phyloP scores from a whole-genome alignment of 2,113 vertebrate species.

The Corythornis cristatus region DNA sequence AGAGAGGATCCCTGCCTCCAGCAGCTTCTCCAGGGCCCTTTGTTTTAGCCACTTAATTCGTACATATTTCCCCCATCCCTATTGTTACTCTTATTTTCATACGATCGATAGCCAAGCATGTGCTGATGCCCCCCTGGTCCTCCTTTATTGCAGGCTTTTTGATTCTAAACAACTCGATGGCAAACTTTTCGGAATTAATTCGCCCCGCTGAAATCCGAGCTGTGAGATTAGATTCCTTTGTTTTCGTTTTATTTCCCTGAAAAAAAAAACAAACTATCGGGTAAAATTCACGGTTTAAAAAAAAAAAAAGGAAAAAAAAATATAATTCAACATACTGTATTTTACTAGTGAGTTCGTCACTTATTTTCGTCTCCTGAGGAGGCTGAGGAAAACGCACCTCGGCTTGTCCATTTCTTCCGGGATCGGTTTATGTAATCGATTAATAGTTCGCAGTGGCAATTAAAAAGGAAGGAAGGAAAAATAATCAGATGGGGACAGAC shows the following conservation, averaged over 20 bases:
- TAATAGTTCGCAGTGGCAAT: conserved; percentile 23
- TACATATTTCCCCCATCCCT: neutral
- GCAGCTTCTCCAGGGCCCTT: neutral
- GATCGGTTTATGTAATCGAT: neutral
- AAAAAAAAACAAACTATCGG: neutral
- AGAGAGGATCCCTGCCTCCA: neutral
- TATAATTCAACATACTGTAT: neutral
- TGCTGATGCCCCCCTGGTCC: neutral
- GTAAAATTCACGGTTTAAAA: neutral
- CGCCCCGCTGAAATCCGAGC: neutral
- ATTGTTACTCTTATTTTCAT: neutral
- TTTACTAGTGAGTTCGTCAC: neutral
- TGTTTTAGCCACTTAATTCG: neutral
- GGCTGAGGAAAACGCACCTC: neutral
- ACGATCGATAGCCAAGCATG: neutral
- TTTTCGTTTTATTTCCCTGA: conserved; percentile 1
- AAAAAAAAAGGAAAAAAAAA: neutral
- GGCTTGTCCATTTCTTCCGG: neutral
- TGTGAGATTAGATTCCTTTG: conserved; percentile 9
- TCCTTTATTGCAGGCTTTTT: neutral
- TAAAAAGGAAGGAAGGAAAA: conserved; percentile 37
- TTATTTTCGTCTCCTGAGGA: neutral
- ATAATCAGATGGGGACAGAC: neutral
- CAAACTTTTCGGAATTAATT: neutral
- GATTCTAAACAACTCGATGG: neutral